Conservation (phyloP, 2,888 invertebrate genomes). For the Rotaria macrura region DNA sequence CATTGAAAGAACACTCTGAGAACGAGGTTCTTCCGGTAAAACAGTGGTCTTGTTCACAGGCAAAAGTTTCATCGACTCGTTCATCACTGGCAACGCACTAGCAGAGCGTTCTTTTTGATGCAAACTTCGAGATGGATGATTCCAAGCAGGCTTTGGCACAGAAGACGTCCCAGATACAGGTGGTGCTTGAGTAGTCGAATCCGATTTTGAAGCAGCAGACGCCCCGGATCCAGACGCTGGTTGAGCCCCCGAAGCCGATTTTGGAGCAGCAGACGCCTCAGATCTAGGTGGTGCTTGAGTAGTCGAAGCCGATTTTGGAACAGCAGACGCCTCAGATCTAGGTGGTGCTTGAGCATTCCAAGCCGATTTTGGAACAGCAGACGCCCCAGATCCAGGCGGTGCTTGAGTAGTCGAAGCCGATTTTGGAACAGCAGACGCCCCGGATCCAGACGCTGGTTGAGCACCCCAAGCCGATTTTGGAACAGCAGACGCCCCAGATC, state of each 20-base stretch:
- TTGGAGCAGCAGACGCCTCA: neutral
- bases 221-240: too few species aligned
- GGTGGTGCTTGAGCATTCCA: neutral
- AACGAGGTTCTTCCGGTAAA: neutral
- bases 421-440: neutral
- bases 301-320: neutral
- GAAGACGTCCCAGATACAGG: too few species aligned
- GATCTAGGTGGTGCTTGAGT: neutral
- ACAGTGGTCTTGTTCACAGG: neutral
- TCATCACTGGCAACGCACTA: neutral
- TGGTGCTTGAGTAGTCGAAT: too few species aligned
- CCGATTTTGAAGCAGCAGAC: too few species aligned
- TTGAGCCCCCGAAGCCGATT: neutral
- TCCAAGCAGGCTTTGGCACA: too few species aligned
- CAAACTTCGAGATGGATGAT: too few species aligned
- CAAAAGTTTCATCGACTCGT: neutral
- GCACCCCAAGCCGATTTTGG: neutral
- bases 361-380: neutral
- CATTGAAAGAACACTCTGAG: neutral
- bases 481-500: neutral
- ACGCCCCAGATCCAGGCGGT: neutral
- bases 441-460: neutral
- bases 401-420: neutral
- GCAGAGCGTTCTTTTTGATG: neutral
- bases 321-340: neutral